Evolutionary conservation across 2,113 vertebrate genomes (phyloP), one percentile per base, ranked within the genome.

Genomic region (Alligator sinensis): DNA sequence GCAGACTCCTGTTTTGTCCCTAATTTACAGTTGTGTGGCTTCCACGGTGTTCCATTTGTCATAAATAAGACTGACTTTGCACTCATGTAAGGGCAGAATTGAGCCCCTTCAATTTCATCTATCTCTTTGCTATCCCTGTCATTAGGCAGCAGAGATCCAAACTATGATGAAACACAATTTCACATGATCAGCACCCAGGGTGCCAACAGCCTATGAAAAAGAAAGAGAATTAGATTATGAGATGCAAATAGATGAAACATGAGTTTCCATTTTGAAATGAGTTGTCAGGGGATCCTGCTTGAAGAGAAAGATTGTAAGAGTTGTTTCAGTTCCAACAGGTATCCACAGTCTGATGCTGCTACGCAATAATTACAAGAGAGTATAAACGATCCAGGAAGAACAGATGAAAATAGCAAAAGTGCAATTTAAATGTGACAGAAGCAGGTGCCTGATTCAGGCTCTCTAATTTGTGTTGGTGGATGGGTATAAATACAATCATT

Each of bases 191-290:
- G 75, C 55, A 89, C 54, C 28, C 60, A 25, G 12, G 14, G 27
- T 38, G 28, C 19, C 25, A 63, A 24, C 6, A 88, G 66, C 28
- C 47, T 86, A 61, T 59, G 62, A 95, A 87, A 90, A 58, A 91
- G 81, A 68, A 91, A 89, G 84, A 66, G 61, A 57, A 96, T 95
- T 95, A 88, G 83, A 92, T 95, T 93, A 96, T 2, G 2, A 24
- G n/a, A 92, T 80, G 90, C 62, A 92, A 96, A 95, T 75, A 87
- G 70, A 95, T 90, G 89, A 92, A 60, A 19, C 90, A 91, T 90
- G 87, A 84, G 84, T 84, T 96, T 63, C 47, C 38, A 84, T 97
- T 95, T 84, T 74, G 34, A 96, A 94, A 91, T 79, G 63, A 92
- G 77, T n/a, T 92, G 61, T 93, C 93, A 95, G 78, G 79, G 92